Percentiles rank a stretch among this genome's conserved stretches.
phyloP scores from a whole-genome alignment of 2,888 invertebrate genomes.

The Iphiclides podalirius region DNA sequence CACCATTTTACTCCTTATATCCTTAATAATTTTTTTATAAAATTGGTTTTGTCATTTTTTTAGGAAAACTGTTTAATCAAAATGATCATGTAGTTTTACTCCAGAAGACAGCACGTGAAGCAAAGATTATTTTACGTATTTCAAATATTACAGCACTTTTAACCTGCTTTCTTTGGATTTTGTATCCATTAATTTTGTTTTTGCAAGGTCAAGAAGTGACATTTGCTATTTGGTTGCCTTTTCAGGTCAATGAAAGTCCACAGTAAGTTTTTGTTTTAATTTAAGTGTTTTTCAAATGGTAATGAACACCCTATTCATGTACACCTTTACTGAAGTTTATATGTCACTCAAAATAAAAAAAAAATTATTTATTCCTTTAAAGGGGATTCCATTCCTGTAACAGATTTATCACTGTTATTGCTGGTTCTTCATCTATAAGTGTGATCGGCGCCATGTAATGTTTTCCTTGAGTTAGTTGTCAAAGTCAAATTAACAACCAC shows the following conservation, averaged over 20 bases:
- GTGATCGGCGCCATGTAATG: too few species aligned
- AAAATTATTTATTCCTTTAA: too few species aligned
- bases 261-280: constrained; percentile 39
- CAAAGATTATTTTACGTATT: constrained; percentile 36
- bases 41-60: constrained; percentile 7
- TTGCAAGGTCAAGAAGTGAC: constrained; percentile 42
- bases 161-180: constrained; percentile 49
- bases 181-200: constrained; percentile 45
- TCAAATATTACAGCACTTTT: constrained; percentile 41
- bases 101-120: constrained; percentile 33
- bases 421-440: too few species aligned
- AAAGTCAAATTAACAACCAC: too few species aligned
- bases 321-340: too few species aligned
- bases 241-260: constrained; percentile 41
- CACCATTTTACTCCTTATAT: too few species aligned
- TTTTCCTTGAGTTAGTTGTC: too few species aligned
- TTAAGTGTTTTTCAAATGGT: background rate
- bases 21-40: too few species aligned
- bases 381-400: too few species aligned
- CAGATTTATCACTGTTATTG: too few species aligned
- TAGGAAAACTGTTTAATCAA: constrained; percentile 46
- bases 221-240: constrained; percentile 57
- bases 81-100: constrained; percentile 40
- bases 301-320: too few species aligned
- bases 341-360: too few species aligned